Base-by-base conservation (phyloP, 2,113 vertebrate species). In the Halichoerus grypus region DNA sequence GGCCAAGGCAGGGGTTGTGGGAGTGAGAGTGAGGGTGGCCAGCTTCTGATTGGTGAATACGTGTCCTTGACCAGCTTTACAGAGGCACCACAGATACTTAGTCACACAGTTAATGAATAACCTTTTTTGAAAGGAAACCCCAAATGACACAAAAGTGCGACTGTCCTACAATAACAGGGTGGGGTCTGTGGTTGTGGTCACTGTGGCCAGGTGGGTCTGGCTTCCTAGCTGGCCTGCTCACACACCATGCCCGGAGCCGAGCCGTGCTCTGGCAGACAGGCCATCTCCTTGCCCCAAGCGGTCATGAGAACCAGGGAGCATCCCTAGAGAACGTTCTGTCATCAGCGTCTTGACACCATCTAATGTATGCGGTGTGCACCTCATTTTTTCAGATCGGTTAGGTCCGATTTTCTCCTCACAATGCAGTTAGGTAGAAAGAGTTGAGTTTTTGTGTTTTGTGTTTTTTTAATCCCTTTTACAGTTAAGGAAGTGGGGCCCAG, bases 21-120 rank as follows among this genome's bases (percentile, higher is more conserved):
- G 63, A 36, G 59, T 4, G 49, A 55, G 42, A 22, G 16, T 1
- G 6, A 11, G 11, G 36, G 39, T 21, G 69, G 51, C 67, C 42
- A 59, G 65, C 79, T 55, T 71, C 15, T 31, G 55, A 42, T 22
- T 57, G 26, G 39, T 46, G 69, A n/a, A 31, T 53, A 77, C 53
- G 5, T 26, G 39, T 13, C 42, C 26, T 57, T 53, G 16, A 26
- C 18, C 55, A 3, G 49, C n/a, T 65, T 85, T 36, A 51, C 33
- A 9, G 49, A 96, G 74, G 61, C 59, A 49, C 24, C 49, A 9
- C 15, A 55, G 55, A 24, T 53, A 39, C 51, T 77, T 65, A 55
- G 72, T 72, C 51, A 74, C 7, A 26, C 21, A 24, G 71, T 91
- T 91, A 92, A 79, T 76, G 33, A 95, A 19, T 90, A 92, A 82